These are phyloP conservation scores for Phylloscopus whistleri DNA, from an alignment of 2,113 vertebrate genomes.

Conservation along the genomic window DNA sequence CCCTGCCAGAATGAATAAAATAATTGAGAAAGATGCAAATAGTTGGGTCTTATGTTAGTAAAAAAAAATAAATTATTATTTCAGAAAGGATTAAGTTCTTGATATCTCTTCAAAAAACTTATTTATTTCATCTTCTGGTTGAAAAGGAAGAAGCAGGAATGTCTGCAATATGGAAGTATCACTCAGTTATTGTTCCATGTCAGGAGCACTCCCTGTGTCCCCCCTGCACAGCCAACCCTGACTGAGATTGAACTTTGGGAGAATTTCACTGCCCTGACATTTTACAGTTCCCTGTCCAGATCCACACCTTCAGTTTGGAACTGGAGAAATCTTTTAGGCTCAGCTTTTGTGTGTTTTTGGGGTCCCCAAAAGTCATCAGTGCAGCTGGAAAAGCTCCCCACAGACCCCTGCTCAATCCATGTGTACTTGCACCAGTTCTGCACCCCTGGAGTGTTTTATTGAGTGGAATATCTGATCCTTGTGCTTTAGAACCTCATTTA, in stretches of 20 bases:
- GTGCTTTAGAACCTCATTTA: background rate
- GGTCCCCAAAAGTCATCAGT: background rate
- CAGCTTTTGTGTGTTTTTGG: background rate
- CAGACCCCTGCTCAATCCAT: background rate
- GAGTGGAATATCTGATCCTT: background rate
- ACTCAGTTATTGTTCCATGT: background rate
- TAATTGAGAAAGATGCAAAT: background rate
- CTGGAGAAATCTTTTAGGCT: background rate
- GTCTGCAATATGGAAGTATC: background rate
- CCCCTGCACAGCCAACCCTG: background rate
- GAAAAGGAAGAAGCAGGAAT: background rate
- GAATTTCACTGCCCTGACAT: background rate
- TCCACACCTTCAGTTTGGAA: background rate
- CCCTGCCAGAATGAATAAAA: background rate
- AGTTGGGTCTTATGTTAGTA: background rate
- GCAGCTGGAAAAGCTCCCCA: background rate
- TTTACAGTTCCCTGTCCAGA: background rate
- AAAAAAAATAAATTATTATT: background rate
- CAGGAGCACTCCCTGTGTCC: background rate
- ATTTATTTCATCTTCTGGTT: background rate
- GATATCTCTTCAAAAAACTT: background rate
- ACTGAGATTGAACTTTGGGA: background rate
- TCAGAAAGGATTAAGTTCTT: background rate
- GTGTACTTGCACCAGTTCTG: background rate
- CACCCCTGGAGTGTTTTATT: background rate